Conservation (phyloP, 2,888 invertebrate species). For the Lymantria monacha region DNA sequence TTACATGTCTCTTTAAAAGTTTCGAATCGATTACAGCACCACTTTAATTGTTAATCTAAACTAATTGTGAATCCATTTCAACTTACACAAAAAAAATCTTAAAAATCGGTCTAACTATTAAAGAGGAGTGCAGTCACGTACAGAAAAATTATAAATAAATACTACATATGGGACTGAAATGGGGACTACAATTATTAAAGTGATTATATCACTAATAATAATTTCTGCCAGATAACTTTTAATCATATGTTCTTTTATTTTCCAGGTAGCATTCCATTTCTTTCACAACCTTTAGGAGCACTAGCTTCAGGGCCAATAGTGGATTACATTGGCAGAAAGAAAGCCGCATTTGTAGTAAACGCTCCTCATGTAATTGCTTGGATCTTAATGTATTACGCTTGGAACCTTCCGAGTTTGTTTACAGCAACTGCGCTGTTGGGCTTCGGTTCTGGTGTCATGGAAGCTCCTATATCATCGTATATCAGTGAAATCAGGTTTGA, state of each 20-base stretch:
- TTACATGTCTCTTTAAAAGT: no score
- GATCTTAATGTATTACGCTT: conserved; percentile 77
- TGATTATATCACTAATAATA: no score
- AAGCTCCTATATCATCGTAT: conserved; percentile 82
- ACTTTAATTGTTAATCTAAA: no score
- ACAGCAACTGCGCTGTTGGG: conserved; percentile 76
- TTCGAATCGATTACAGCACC: no score
- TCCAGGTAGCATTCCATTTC: conserved; percentile 78
- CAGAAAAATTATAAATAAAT: no score
- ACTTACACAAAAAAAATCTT: no score
- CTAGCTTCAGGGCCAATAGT: conserved; percentile 78
- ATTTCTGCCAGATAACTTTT: no score
- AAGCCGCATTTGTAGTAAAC: conserved; percentile 77
- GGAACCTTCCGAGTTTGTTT: conserved; percentile 69
- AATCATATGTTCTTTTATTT: conserved; percentile 12
- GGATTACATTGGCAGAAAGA: conserved; percentile 80
- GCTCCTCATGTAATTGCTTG: conserved; percentile 80
- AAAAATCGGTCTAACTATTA: no score
- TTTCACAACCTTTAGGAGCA: conserved; percentile 82
- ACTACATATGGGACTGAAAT: no score
- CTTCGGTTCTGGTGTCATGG: conserved; percentile 81
- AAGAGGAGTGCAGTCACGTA: no score
- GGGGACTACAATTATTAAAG: no score
- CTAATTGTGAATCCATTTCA: no score
- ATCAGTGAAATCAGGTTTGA: conserved; percentile 80